phyloP scores from a whole-genome alignment of 2,797 vertebrate genomes.

The Micropoecilia bifurca region DNA sequence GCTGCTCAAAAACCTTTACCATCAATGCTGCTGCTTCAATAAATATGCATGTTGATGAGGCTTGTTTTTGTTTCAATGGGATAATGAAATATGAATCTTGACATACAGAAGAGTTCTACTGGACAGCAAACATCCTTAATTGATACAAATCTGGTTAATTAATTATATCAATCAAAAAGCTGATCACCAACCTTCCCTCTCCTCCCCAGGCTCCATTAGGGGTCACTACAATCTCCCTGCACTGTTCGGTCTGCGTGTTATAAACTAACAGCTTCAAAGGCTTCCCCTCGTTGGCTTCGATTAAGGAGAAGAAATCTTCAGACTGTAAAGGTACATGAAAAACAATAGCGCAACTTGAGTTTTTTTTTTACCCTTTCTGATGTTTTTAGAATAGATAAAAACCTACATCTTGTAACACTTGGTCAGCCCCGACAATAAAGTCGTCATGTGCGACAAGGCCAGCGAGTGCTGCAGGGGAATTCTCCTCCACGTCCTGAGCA shows the following conservation, averaged over 20 bases:
- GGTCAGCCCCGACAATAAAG: constrained; percentile 93
- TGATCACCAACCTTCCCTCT: constrained; percentile 89
- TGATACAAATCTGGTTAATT: background rate
- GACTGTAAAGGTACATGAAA: constrained; percentile 77
- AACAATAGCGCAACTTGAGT: background rate
- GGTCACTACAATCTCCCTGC: constrained; percentile 92
- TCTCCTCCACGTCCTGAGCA: constrained; percentile 87
- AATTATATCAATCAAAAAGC: background rate
- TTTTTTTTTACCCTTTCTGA: background rate
- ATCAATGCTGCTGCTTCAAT: background rate
- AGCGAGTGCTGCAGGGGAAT: constrained; percentile 89
- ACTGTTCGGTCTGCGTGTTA: constrained; percentile 86
- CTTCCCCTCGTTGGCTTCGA: constrained; percentile 92
- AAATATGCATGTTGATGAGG: background rate
- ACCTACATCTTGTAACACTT: constrained; percentile 93
- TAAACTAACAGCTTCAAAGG: constrained; percentile 94
- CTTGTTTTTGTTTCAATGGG: background rate
- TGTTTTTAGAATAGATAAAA: background rate
- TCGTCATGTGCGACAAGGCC: constrained; percentile 87
- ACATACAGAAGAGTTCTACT: no score
- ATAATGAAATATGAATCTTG: background rate
- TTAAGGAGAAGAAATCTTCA: constrained; percentile 93
- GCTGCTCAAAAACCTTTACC: background rate
- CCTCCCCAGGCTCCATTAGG: constrained; percentile 97
- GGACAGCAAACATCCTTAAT: background rate